Base-by-base conservation (phyloP, 2,797 vertebrate species). In the Acanthopagrus latus region DNA sequence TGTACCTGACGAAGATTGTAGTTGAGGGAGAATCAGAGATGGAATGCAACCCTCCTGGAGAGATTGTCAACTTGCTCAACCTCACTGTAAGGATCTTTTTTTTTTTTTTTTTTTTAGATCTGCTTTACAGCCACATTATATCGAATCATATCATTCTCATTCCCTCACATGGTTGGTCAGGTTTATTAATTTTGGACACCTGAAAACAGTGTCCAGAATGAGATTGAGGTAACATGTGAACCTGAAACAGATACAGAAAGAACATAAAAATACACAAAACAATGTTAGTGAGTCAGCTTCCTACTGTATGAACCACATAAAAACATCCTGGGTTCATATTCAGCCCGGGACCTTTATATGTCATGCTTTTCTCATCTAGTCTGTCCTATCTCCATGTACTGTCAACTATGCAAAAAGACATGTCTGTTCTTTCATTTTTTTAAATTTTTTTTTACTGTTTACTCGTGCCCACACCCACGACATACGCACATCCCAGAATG, bases 1-100 rank as follows among this genome's bases (percentile, higher is more conserved):
- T 99, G n/a, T 99, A 99, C 86, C 96, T 97, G 73, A 97, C 97
- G 0, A 94, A 96, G 91, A 96, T 99, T 75, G 71, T 94, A 1
- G 64, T 96, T 47, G 89, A 60, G 7, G 89, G 93, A 67, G 90
- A 95, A 0, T 89, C 93, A 9, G 93, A 92, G 79, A 89, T 79
- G 9, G 90, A 79, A 38, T 99, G 98, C 27, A 84, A 76, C 1
- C 97, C 98, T 1, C 84, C 95, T 0, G 96, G 94, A 54, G 82
- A 91, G 0, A 27, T 97, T 1, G 84, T 99, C 88, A 97, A 99
- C 91, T 87, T 81, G 6, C 96, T 96, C 47, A 97, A 97, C 84
- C 95, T 99, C 58, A 96, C 89, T 1, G 98, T 99, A 93, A 97
- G 97, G 52, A 13, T 74, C 16, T 75, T 75, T 71, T 68, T 27